These are phyloP conservation scores for Myrmophylax atrothorax DNA, from an alignment of 2,113 vertebrate genomes.

Conservation along the genomic window DNA sequence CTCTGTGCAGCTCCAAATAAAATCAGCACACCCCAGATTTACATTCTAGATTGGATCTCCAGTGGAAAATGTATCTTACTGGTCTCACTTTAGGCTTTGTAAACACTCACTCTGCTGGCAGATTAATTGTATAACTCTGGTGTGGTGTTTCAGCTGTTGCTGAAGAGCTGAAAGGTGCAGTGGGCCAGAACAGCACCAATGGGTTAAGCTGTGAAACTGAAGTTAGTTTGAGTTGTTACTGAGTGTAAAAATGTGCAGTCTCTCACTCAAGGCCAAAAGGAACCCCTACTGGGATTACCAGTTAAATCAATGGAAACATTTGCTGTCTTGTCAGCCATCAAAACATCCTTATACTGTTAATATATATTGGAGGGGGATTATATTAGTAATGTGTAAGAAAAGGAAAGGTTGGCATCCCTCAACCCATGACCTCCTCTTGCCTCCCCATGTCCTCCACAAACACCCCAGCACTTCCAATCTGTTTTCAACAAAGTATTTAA, in stretches of 20 bases:
- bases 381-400: not conserved
- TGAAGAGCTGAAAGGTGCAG: not conserved
- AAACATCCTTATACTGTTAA: not conserved
- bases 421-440: not conserved
- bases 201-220: not conserved
- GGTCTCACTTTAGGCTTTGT: not conserved
- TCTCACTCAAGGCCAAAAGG: not conserved
- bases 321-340: not conserved
- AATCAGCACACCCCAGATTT: not conserved
- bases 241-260: not conserved
- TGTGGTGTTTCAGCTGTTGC: not conserved
- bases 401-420: not conserved
- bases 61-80: not conserved
- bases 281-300: not conserved
- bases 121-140: not conserved
- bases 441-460: not conserved
- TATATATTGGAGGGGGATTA: not conserved
- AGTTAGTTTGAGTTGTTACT: not conserved
- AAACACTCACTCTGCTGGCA: not conserved
- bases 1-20: slow-evolving; percentile 7
- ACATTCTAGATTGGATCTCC: not conserved
- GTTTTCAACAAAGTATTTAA: not conserved
- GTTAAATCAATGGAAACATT: not conserved
- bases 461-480: not conserved
- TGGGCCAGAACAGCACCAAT: not conserved